Evolutionary conservation across 2,113 vertebrate species (phyloP).

Genomic region (Tenebrosternarchus preto): DNA sequence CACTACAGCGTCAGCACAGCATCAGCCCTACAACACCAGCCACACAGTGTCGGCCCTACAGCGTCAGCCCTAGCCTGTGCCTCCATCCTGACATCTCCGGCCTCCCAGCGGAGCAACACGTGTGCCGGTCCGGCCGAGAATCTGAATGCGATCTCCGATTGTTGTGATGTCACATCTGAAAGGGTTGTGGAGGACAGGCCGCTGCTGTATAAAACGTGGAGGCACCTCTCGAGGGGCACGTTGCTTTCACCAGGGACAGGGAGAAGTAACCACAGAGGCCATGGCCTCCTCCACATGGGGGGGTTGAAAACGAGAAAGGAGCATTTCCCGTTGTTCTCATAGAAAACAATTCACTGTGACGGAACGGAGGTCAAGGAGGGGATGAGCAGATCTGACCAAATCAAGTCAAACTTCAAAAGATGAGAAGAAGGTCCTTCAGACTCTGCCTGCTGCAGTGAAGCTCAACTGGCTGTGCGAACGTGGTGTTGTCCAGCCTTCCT

Average conservation of each 20-base stretch:
- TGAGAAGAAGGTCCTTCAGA: background rate
- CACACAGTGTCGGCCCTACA: no score
- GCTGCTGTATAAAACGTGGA: conserved; percentile 72
- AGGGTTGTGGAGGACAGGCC: conserved; percentile 29
- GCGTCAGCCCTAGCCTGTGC: background rate
- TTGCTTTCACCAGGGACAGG: conserved; percentile 73
- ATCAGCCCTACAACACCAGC: no score
- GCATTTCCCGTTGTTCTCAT: conserved; percentile 79
- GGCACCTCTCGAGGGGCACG: conserved; percentile 72
- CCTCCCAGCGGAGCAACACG: background rate
- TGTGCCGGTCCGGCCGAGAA: conserved; percentile 17
- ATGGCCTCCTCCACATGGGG: conserved; percentile 71
- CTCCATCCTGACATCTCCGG: background rate
- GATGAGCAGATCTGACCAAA: conserved; percentile 9
- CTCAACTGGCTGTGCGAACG: no score
- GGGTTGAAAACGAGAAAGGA: conserved; percentile 80
- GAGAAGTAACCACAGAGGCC: conserved; percentile 75
- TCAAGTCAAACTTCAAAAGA: conserved; percentile 9
- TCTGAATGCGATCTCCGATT: conserved; percentile 69
- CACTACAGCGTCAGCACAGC: no score
- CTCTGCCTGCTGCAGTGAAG: background rate
- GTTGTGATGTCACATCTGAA: conserved; percentile 77
- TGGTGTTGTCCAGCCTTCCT: background rate
- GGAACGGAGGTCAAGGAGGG: conserved; percentile 66
- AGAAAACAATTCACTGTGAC: conserved; percentile 79